phyloP scores from a whole-genome alignment of 2,113 vertebrate species.

The Chloebia gouldiae region DNA sequence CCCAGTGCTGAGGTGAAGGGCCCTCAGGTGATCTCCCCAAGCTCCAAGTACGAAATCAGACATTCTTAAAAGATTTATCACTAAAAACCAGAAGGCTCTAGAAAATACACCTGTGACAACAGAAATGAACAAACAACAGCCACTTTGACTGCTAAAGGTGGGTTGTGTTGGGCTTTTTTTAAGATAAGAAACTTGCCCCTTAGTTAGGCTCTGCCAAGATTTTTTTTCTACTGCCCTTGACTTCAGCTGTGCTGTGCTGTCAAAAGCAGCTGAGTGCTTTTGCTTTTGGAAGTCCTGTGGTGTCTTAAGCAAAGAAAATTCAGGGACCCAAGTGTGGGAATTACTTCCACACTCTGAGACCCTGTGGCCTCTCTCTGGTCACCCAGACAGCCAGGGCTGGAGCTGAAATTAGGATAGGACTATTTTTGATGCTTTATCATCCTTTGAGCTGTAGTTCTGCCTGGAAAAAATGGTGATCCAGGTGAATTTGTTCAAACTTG shows the following conservation, averaged over 20 bases:
- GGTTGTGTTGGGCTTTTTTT: not conserved
- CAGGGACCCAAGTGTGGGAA: not conserved
- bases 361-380: not conserved
- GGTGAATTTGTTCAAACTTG: not conserved
- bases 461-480: not conserved
- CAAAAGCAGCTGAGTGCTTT: not conserved
- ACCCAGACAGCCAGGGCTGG: not conserved
- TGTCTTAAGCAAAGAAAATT: not conserved
- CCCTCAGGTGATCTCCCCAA: slow-evolving; percentile 61
- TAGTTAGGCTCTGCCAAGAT: not conserved
- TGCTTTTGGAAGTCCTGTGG: not conserved
- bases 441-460: not conserved
- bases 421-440: not conserved
- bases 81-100: slow-evolving; percentile 71
- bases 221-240: not conserved
- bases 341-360: not conserved
- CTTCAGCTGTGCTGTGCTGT: not conserved
- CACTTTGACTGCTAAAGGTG: slow-evolving; percentile 79
- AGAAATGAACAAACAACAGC: slow-evolving; percentile 75
- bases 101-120: slow-evolving; percentile 78
- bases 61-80: slow-evolving; percentile 72
- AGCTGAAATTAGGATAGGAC: not conserved
- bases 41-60: slow-evolving; percentile 75
- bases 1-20: slow-evolving; percentile 56
- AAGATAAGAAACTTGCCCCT: not conserved